Conservation (phyloP, 2,888 invertebrate species). For the Pseudococcus longispinus region DNA sequence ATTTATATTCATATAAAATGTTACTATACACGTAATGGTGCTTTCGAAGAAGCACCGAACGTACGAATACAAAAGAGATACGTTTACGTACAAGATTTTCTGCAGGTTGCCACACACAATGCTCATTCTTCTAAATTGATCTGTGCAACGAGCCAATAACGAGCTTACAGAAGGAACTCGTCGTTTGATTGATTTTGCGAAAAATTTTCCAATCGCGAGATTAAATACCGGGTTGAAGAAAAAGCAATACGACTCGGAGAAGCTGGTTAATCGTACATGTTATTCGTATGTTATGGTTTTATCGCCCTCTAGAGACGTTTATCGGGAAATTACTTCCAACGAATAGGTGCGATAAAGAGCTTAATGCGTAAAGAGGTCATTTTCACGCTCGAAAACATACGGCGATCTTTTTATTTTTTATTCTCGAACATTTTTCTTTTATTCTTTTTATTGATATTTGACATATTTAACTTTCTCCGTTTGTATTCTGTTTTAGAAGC, state of each 20-base stretch:
- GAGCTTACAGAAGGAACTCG: background rate
- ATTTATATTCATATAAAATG: slow-evolving; percentile 34
- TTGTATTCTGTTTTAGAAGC: slow-evolving; percentile 26
- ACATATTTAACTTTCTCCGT: slow-evolving; percentile 43
- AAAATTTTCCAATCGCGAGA: background rate
- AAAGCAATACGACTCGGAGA: background rate
- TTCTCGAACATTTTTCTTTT: slow-evolving; percentile 22
- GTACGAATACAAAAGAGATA: slow-evolving; percentile 4
- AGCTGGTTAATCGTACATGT: background rate
- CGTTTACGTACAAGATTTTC: background rate
- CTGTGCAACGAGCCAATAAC: background rate
- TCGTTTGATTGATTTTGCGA: background rate
- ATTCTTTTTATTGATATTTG: slow-evolving; percentile 43
- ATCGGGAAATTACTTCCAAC: background rate
- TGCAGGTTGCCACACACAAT: slow-evolving; percentile 19
- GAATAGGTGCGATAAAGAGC: slow-evolving; percentile 34
- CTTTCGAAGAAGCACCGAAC: background rate
- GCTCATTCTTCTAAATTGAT: slow-evolving; percentile 16
- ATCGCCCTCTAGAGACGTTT: background rate
- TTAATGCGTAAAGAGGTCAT: slow-evolving; percentile 45
- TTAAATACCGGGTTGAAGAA: background rate
- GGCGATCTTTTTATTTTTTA: background rate
- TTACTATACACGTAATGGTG: slow-evolving; percentile 21
- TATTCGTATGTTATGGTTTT: background rate
- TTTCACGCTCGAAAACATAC: slow-evolving; percentile 39